phyloP scores from a whole-genome alignment of 1,140 invertebrate species.

The Calosoma granatense region DNA sequence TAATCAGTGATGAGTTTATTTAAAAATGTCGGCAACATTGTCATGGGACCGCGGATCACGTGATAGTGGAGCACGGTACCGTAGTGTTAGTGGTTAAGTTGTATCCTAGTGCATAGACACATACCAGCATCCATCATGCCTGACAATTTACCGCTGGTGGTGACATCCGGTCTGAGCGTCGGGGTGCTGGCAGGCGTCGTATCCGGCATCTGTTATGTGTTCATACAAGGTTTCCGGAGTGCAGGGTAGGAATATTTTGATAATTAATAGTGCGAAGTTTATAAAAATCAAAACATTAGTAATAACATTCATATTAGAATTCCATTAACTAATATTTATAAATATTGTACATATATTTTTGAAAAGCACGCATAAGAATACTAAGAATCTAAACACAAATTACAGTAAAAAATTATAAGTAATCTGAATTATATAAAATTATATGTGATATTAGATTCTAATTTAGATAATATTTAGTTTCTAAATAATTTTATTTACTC shows the following conservation, averaged over 20 bases:
- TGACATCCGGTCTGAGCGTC: constrained; percentile 42
- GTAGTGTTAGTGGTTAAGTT: not conserved
- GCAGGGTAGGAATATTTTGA: constrained; percentile 29
- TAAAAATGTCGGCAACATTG: not conserved
- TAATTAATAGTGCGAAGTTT: constrained; percentile 4
- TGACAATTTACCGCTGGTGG: constrained; percentile 38
- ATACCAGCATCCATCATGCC: too few species aligned
- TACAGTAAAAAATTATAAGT: too few species aligned
- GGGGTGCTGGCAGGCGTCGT: constrained; percentile 46
- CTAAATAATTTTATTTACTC: too few species aligned
- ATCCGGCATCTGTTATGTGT: constrained; percentile 45
- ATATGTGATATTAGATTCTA: too few species aligned
- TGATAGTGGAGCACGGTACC: not conserved
- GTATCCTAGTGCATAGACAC: not conserved
- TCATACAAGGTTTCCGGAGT: constrained; percentile 35
- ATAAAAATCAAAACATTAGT: not conserved
- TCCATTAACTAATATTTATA: not conserved
- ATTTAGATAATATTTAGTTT: too few species aligned
- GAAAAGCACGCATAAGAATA: constrained; percentile 16
- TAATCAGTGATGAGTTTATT: not conserved
- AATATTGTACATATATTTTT: not conserved
- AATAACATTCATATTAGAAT: not conserved
- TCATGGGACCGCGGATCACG: not conserved
- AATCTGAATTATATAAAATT: too few species aligned
- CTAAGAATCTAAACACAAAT: too few species aligned